Evolutionary conservation across 2,797 vertebrate species (phyloP).

Genomic region (Aselliscus stoliczkanus): DNA sequence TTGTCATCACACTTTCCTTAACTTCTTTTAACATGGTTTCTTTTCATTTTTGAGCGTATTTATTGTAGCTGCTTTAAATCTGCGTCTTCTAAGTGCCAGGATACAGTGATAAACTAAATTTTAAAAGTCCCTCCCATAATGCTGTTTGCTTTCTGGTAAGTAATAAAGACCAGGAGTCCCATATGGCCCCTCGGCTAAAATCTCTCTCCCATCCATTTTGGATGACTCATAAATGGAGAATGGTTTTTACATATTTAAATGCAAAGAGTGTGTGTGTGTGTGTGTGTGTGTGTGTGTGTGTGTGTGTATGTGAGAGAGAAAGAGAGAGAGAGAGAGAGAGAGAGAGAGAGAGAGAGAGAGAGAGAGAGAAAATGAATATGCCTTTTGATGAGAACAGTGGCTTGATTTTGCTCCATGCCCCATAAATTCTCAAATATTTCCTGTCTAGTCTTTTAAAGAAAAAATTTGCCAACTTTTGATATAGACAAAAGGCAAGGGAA

Average conservation of each 20-base stretch:
- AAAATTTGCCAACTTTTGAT: neutral
- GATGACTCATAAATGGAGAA: neutral
- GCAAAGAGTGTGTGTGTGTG: neutral
- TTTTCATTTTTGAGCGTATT: neutral
- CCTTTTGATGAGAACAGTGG: neutral
- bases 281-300: neutral
- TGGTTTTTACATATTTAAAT: neutral
- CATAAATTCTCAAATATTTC: neutral
- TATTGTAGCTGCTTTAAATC: neutral
- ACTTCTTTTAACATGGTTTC: neutral
- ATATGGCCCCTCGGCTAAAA: neutral
- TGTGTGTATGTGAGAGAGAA: neutral
- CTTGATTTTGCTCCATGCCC: neutral
- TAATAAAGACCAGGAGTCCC: neutral
- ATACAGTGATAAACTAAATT: neutral
- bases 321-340: no score
- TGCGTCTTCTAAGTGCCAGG: neutral
- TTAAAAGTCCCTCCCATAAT: neutral
- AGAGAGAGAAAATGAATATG: neutral
- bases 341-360: no score
- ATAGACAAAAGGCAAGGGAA: neutral
- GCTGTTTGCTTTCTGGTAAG: neutral
- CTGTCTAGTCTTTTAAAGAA: neutral
- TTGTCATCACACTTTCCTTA: neutral
- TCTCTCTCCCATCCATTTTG: neutral